Evolutionary conservation across 2,888 invertebrate species (phyloP), one percentile per base, ranked within the genome.

Genomic region (Parascotia fuliginaria): DNA sequence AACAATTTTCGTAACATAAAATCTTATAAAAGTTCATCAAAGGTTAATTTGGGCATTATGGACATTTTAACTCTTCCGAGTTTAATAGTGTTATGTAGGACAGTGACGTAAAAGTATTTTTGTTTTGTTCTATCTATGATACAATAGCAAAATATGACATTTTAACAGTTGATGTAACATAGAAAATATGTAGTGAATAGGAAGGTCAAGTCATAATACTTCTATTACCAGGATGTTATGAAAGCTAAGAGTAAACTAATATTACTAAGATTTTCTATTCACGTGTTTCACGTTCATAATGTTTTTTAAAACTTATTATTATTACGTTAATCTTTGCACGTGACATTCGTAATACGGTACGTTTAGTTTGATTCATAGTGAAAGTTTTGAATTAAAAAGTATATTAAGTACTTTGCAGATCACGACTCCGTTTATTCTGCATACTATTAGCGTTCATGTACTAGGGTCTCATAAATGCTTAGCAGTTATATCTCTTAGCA

Each of bases 261-360:
- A 46, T 57, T 43, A 50, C 47, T 55, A 53, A 67, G 43, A 61
- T 54, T 53, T n/a, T 55, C 59, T 52, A 36, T 24, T 55, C 69
- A 68, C 69, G 58, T 71, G 65, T 67, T 39, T 31, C 6, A 39
- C 11, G 45, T 16, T 48, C 48, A 37, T 55, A 56, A 69, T 70
- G 48, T 68, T 68, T 59, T 65, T 58, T 37, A 51, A 65, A 68
- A 53, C 54, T 55, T 33, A 51, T 54, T n/a, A n/a, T n/a, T n/a
- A 40, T 58, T 54, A 60, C 48, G 53, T 53, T 54, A 34, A 40
- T 27, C 33, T 33, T 34, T 48, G 34, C 74, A 70, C 66, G 71
- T 71, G 71, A 58, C 55, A 65, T 62, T 62, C 45, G 55, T 65
- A 74, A 73, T 58, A 70, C 42, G 28, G 42, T 60, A 68, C 66